A percentile compares a stretch with the other conserved stretches of the same genome.
These are phyloP conservation scores for Doris montereyensis DNA, from an alignment of 2,888 invertebrate species.

Conservation along the genomic window DNA sequence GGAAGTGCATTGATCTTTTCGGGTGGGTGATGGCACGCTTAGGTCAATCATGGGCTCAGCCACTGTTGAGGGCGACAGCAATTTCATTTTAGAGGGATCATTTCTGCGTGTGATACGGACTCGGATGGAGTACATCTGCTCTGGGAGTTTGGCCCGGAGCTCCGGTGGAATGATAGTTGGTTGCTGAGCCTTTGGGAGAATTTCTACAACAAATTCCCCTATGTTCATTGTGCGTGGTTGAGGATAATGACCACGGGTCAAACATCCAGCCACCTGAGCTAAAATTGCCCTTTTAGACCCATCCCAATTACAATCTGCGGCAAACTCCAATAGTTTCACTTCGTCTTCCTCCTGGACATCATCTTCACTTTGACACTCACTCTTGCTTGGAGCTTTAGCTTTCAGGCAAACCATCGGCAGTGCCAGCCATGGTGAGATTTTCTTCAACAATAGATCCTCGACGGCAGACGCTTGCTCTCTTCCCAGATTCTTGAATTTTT, in stretches of 20 bases:
- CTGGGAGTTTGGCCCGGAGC: constrained; percentile 53
- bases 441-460: no score
- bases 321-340: constrained; percentile 65
- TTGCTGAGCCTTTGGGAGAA: constrained; percentile 59
- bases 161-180: constrained; percentile 61
- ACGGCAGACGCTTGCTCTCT: no score
- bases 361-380: constrained; percentile 28
- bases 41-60: constrained; percentile 33
- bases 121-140: constrained; percentile 59
- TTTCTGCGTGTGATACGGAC: constrained; percentile 51
- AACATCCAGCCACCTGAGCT: constrained; percentile 57
- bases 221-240: constrained; percentile 47
- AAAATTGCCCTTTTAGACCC: constrained; percentile 58
- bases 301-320: constrained; percentile 66
- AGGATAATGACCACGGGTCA: constrained; percentile 53
- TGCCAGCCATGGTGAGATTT: no score
- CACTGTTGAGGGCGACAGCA: no score
- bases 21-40: constrained; percentile 26
- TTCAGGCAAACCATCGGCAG: constrained; percentile 64
- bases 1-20: not conserved
- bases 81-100: not conserved
- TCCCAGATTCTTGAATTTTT: no score
- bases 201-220: constrained; percentile 55
- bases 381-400: constrained; percentile 49
- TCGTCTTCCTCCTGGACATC: constrained; percentile 45